Percentiles rank a stretch among this genome's conserved stretches.
Evolutionary conservation across 2,888 invertebrate genomes (phyloP).

Genomic region (Thera britannica): DNA sequence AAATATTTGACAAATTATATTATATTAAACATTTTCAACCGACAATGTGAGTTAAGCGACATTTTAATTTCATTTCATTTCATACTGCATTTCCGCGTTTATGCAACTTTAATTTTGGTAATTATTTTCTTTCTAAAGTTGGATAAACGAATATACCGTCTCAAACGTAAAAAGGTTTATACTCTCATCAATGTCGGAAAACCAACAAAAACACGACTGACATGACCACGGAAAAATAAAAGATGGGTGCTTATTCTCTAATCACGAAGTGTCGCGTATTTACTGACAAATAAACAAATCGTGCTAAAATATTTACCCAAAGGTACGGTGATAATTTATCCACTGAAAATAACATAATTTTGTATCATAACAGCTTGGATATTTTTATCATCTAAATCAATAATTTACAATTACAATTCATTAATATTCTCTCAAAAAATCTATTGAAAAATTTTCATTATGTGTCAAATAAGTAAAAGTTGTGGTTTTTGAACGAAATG

Average conservation of each 20-base stretch:
- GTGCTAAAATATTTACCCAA: slow-evolving; percentile 60
- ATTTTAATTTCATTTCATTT: no score
- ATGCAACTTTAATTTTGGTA: no score
- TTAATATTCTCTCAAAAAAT: no score
- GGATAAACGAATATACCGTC: no score
- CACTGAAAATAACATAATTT: slow-evolving; percentile 41
- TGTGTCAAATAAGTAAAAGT: no score
- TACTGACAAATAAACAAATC: slow-evolving; percentile 60
- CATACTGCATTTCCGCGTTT: no score
- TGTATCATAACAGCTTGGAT: neutral
- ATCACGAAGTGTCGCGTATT: slow-evolving; percentile 72
- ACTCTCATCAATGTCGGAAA: slow-evolving; percentile 2
- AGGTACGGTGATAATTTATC: slow-evolving; percentile 64
- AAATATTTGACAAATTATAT: no score
- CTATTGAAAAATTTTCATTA: neutral
- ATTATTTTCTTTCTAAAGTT: no score
- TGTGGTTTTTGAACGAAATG: no score
- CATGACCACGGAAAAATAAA: slow-evolving; percentile 44
- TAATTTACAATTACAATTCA: neutral
- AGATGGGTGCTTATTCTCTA: slow-evolving; percentile 63
- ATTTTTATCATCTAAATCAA: neutral
- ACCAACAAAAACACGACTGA: slow-evolving; percentile 24
- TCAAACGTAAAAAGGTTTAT: no score
- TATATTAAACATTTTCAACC: no score
- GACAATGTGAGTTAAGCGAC: no score